Percentiles rank a stretch among this genome's conserved stretches.
These are phyloP conservation scores for Tipula confusa DNA, from an alignment of 2,888 invertebrate species.

Conservation along the genomic window DNA sequence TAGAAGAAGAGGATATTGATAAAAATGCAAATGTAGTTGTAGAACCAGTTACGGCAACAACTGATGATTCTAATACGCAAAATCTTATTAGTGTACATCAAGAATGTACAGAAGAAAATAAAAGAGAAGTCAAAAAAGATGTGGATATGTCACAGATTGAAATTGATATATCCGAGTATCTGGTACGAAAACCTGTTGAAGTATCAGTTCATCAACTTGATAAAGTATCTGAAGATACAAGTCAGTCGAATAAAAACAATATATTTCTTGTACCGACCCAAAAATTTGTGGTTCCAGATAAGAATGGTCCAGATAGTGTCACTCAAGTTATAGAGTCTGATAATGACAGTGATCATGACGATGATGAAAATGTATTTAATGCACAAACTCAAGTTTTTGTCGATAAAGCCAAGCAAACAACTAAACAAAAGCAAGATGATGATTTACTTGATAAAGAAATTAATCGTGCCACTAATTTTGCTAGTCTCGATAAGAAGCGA, in stretches of 20 bases:
- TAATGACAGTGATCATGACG: neutral
- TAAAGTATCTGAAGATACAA: neutral
- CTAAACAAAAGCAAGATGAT: conserved; percentile 32
- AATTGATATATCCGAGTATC: neutral
- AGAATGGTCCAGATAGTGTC: neutral
- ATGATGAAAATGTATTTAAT: neutral
- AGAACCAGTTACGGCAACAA: neutral
- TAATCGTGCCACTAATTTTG: conserved; percentile 40
- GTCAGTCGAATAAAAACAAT: neutral
- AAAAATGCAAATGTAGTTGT: too few species aligned
- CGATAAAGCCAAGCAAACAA: neutral
- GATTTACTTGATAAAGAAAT: conserved; percentile 43
- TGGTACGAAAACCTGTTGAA: neutral
- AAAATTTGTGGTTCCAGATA: neutral
- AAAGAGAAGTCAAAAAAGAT: neutral
- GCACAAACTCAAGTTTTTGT: neutral
- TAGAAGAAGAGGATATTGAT: neutral
- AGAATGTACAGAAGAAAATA: neutral
- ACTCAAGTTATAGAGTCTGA: neutral
- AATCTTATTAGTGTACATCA: neutral
- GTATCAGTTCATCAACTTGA: neutral
- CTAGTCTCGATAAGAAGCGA: neutral
- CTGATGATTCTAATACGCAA: neutral
- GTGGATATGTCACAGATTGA: neutral
- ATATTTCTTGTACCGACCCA: neutral